Evolutionary conservation across 2,113 vertebrate species (phyloP).

Genomic region (Mormyrus iriodes): DNA sequence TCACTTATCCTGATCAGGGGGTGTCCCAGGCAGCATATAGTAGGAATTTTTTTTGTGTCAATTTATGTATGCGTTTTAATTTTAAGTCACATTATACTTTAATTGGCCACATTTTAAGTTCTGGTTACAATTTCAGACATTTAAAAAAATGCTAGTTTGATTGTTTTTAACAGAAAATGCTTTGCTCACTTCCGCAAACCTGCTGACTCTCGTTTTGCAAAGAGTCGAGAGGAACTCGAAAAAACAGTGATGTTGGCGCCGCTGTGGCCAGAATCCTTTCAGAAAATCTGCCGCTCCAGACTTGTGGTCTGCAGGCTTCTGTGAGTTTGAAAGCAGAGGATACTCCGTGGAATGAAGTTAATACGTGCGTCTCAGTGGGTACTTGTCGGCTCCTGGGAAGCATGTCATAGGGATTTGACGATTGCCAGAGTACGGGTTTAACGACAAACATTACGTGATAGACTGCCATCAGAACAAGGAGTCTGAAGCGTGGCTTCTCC

Average conservation of each 20-base stretch:
- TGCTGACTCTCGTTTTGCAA: background rate
- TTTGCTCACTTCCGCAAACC: background rate
- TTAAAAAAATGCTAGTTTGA: background rate
- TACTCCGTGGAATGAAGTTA: background rate
- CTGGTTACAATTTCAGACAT: background rate
- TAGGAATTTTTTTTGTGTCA: background rate
- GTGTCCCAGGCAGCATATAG: background rate
- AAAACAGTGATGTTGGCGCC: background rate
- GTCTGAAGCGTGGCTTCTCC: background rate
- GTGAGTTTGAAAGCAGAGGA: background rate
- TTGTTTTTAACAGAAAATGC: background rate
- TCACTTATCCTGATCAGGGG: background rate
- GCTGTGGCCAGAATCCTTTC: background rate
- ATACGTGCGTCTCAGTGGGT: background rate
- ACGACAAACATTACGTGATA: background rate
- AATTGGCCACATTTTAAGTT: background rate
- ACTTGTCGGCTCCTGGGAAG: background rate
- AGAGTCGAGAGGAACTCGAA: background rate
- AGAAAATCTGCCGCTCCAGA: too few relatives aligned
- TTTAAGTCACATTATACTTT: background rate
- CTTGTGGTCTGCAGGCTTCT: background rate
- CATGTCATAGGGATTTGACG: background rate
- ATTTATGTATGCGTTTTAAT: background rate
- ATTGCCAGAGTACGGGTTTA: background rate
- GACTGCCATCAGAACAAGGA: background rate